A percentile compares a stretch with the other conserved stretches of the same genome.
Evolutionary conservation across 2,797 vertebrate species (phyloP).

Genomic region (Lagocephalus sceleratus): DNA sequence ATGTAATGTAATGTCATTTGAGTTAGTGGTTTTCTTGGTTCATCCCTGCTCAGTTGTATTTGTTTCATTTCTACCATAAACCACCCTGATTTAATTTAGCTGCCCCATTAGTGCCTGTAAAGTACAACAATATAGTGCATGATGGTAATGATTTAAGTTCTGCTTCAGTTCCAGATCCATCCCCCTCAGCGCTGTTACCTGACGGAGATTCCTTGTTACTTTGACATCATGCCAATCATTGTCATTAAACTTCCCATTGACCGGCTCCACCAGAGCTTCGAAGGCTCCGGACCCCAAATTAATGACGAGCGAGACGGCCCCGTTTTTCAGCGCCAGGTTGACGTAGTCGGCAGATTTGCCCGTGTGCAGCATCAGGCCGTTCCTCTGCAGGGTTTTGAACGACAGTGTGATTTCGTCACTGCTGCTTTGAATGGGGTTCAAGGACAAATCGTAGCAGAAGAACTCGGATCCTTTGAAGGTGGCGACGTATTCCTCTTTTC

Average conservation of each 20-base stretch:
- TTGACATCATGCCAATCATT: slow-evolving; percentile 99
- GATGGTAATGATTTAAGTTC: slow-evolving; percentile 63
- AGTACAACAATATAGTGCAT: slow-evolving; percentile 48
- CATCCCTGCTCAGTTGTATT: slow-evolving; percentile 86
- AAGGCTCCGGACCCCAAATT: slow-evolving; percentile 99
- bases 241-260: slow-evolving; percentile 99
- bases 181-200: slow-evolving; percentile 97
- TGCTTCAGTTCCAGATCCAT: slow-evolving; percentile 61
- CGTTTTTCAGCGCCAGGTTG: slow-evolving; percentile 99
- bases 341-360: slow-evolving; percentile 99
- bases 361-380: slow-evolving; percentile 99
- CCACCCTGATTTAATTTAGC: slow-evolving; percentile 45
- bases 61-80: slow-evolving; percentile 53
- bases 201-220: slow-evolving; percentile 99
- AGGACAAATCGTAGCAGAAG: slow-evolving; percentile 98
- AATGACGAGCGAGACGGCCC: slow-evolving; percentile 98
- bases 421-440: slow-evolving; percentile 99
- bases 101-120: slow-evolving; percentile 34
- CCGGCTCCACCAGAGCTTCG: slow-evolving; percentile 99
- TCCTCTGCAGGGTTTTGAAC: slow-evolving; percentile 98
- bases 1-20: slow-evolving; percentile 11
- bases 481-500: slow-evolving; percentile 96
- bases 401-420: slow-evolving; percentile 98
- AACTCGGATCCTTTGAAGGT: slow-evolving; percentile 99
- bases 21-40: slow-evolving; percentile 23